Evolutionary conservation across 2,888 invertebrate species (phyloP).

Genomic region (Heterodera filipjevi): DNA sequence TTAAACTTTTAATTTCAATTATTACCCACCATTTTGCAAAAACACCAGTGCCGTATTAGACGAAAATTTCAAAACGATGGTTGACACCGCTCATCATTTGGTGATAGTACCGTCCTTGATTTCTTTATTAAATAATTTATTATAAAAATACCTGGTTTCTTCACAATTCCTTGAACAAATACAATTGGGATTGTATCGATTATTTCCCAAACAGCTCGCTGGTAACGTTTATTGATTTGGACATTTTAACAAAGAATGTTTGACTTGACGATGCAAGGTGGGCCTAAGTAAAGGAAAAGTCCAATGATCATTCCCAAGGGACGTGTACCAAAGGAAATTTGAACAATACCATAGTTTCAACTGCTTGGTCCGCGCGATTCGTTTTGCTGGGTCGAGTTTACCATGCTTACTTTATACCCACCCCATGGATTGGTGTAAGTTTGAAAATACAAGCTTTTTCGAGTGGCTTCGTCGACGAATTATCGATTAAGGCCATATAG

Average conservation of each 20-base stretch:
- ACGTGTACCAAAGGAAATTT: too few species aligned
- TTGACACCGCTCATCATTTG: not conserved
- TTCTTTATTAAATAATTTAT: not conserved
- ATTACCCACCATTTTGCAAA: not conserved
- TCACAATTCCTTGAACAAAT: not conserved
- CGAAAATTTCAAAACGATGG: not conserved
- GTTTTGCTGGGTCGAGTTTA: too few species aligned
- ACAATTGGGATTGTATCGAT: not conserved
- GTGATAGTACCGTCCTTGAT: not conserved
- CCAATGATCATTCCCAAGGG: too few species aligned
- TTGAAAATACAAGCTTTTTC: too few species aligned
- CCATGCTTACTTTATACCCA: too few species aligned
- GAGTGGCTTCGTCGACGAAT: too few species aligned
- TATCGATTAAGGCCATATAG: too few species aligned
- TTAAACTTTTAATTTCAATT: not conserved
- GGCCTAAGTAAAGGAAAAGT: too few species aligned
- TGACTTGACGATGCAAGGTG: not conserved
- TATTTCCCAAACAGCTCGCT: not conserved
- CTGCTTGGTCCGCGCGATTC: too few species aligned
- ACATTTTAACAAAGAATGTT: not conserved
- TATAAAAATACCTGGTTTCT: not conserved
- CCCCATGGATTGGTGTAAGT: not conserved
- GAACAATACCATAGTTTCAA: too few species aligned
- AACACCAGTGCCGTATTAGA: not conserved
- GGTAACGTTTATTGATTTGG: not conserved